Conservation (phyloP, 2,888 invertebrate species). For the Adelphocoris suturalis region DNA sequence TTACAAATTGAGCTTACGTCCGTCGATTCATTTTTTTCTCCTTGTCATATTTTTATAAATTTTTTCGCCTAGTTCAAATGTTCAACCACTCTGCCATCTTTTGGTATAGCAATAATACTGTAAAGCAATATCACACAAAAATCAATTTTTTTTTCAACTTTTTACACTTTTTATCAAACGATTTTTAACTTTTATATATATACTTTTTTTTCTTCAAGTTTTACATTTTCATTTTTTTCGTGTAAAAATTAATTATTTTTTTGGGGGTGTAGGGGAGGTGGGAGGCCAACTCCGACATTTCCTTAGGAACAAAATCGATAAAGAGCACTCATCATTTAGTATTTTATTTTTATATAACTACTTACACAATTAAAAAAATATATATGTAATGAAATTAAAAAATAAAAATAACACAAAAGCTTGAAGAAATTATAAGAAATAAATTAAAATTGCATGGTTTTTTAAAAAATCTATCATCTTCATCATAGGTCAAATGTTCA, state of each 20-base stretch:
- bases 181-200: slow-evolving; percentile 10
- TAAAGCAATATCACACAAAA: slow-evolving; percentile 75
- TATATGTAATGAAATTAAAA: neutral
- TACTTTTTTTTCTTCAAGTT: neutral
- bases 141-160: neutral
- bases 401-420: neutral
- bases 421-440: neutral
- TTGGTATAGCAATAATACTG: slow-evolving; percentile 75
- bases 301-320: slow-evolving; percentile 62
- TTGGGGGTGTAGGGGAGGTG: neutral
- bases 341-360: slow-evolving; percentile 26
- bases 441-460: neutral
- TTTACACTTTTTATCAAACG: slow-evolving; percentile 54
- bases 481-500: neutral
- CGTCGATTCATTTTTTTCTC: slow-evolving; percentile 66
- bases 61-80: slow-evolving; percentile 50
- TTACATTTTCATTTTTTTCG: neutral
- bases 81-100: slow-evolving; percentile 63
- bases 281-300: neutral
- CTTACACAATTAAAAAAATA: slow-evolving; percentile 36
- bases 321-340: slow-evolving; percentile 38
- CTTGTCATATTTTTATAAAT: slow-evolving; percentile 29
- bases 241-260: neutral
- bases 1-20: slow-evolving; percentile 74
- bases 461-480: neutral